phyloP scores from a whole-genome alignment of 2,888 invertebrate genomes.

The Polydrusus cervinus region DNA sequence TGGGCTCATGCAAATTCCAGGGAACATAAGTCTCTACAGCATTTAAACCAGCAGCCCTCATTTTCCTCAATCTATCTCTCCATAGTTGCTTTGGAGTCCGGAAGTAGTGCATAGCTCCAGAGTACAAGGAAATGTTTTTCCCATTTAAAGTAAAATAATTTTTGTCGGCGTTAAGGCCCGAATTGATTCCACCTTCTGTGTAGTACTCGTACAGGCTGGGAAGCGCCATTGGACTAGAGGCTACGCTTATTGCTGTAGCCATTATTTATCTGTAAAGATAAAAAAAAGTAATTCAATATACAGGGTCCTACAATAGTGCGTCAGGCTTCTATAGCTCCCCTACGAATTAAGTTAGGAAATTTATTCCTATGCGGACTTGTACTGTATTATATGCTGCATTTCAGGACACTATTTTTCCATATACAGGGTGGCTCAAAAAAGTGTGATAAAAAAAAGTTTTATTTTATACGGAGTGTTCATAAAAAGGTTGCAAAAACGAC shows the following conservation, averaged over 20 bases:
- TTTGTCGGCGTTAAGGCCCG: conserved; percentile 62
- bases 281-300: no score
- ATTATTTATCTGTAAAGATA: background rate
- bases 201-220: conserved; percentile 72
- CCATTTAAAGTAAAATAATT: conserved; percentile 69
- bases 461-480: no score
- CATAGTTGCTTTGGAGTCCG: conserved; percentile 86
- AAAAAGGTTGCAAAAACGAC: no score
- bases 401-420: no score
- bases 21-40: conserved; percentile 89
- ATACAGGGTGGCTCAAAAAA: no score
- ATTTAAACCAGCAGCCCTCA: conserved; percentile 90
- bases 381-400: no score
- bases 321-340: no score
- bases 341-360: no score
- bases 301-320: no score
- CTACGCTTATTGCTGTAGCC: conserved; percentile 5
- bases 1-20: conserved; percentile 91
- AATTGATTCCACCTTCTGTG: conserved; percentile 66
- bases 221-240: conserved; percentile 28
- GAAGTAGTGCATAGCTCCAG: conserved; percentile 87
- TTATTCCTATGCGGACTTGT: no score
- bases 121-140: conserved; percentile 69
- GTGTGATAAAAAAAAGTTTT: no score
- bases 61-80: conserved; percentile 84